Percentiles rank a stretch among this genome's conserved stretches.
Conservation (phyloP, 1,140 invertebrate genomes). For the Cherax destructor region DNA sequence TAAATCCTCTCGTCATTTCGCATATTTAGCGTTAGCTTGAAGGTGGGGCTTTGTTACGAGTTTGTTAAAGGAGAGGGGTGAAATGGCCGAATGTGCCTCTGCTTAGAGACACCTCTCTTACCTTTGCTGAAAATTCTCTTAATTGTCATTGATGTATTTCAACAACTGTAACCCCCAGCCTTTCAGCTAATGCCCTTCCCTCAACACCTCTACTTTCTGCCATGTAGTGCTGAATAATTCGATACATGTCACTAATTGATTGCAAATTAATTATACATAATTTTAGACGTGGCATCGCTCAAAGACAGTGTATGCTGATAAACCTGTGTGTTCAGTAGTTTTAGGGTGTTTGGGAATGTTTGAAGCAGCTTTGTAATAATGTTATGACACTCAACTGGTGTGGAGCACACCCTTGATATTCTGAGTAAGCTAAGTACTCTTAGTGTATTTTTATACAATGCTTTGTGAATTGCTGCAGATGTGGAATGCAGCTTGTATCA, state of each 20-base stretch:
- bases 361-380: not conserved
- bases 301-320: not conserved
- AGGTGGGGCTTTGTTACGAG: too few relatives aligned
- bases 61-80: too few relatives aligned
- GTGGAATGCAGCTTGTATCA: not conserved
- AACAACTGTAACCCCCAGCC: not conserved
- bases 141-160: not conserved
- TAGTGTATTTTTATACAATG: conserved; percentile 4
- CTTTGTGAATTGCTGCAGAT: not conserved
- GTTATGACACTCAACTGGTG: not conserved
- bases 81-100: too few relatives aligned
- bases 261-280: not conserved
- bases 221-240: too few relatives aligned
- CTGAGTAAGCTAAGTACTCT: not conserved
- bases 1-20: too few relatives aligned
- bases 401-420: not conserved
- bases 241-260: not conserved
- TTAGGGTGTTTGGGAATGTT: not conserved
- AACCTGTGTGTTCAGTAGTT: not conserved
- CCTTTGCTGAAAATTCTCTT: too few relatives aligned
- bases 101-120: too few relatives aligned
- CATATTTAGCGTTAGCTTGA: too few relatives aligned
- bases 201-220: too few relatives aligned
- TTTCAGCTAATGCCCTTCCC: too few relatives aligned
- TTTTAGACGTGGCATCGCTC: not conserved